phyloP scores from a whole-genome alignment of 2,797 vertebrate species.

The Danio kyathit region DNA sequence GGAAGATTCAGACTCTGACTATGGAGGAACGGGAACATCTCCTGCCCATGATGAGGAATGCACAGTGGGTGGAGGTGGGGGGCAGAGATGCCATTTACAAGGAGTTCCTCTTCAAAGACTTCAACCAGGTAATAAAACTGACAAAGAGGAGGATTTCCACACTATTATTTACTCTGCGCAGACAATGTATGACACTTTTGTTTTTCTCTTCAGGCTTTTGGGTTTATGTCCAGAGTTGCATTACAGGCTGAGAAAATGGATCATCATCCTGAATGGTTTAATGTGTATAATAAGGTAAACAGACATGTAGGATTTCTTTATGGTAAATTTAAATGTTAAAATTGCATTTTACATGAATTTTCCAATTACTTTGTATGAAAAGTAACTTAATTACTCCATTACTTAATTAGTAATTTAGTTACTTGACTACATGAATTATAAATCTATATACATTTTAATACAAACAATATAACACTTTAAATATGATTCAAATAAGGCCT shows the following conservation, averaged over 20 bases:
- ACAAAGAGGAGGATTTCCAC: background rate
- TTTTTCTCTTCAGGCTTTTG: conserved; percentile 84
- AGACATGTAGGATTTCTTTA: background rate
- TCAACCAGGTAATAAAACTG: conserved; percentile 86
- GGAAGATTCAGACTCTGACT: conserved; percentile 90
- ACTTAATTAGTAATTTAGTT: too few relatives aligned
- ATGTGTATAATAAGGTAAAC: conserved; percentile 96
- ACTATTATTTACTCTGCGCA: background rate
- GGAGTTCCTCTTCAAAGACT: conserved; percentile 98
- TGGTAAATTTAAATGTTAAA: too few relatives aligned
- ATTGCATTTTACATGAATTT: too few relatives aligned
- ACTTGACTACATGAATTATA: too few relatives aligned
- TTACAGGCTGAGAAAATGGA: conserved; percentile 98
- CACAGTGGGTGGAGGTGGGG: conserved; percentile 94
- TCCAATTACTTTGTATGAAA: too few relatives aligned
- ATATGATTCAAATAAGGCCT: too few relatives aligned
- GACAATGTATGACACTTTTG: background rate
- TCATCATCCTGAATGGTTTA: conserved; percentile 98
- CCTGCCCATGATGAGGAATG: conserved; percentile 88
- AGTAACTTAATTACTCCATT: too few relatives aligned
- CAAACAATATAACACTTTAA: too few relatives aligned
- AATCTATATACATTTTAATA: too few relatives aligned
- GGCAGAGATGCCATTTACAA: conserved; percentile 97
- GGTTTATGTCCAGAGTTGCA: conserved; percentile 96
- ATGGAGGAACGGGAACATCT: conserved; percentile 91